These are phyloP conservation scores for Apaloderma vittatum DNA, from an alignment of 2,113 vertebrate genomes.

Conservation along the genomic window DNA sequence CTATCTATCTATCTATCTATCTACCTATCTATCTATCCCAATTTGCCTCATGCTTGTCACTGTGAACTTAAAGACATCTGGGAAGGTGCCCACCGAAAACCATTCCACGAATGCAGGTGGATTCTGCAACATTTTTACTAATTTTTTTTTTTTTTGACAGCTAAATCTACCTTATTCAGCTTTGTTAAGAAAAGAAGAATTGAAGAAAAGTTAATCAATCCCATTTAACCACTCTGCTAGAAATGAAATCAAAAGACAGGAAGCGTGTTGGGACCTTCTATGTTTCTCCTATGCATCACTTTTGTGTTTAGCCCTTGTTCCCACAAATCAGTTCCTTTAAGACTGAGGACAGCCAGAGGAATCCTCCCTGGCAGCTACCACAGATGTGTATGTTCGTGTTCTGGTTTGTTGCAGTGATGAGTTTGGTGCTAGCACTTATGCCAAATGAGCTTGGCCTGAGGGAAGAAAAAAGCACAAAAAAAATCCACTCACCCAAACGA, in stretches of 20 bases:
- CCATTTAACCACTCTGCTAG: neutral
- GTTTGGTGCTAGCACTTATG: neutral
- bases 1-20: too few relatives aligned
- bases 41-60: neutral
- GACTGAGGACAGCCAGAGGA: neutral
- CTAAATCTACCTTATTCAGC: neutral
- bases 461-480: neutral
- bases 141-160: neutral
- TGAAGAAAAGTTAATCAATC: neutral
- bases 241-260: neutral
- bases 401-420: neutral
- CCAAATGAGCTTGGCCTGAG: neutral
- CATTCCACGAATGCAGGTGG: neutral
- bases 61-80: neutral
- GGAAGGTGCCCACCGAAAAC: neutral
- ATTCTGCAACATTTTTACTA: neutral
- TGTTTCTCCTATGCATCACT: neutral
- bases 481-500: neutral
- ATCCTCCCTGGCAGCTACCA: neutral
- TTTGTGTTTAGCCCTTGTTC: neutral
- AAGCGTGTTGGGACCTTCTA: neutral
- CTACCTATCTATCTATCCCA: too few relatives aligned
- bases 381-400: rapidly evolving
- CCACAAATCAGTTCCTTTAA: neutral
- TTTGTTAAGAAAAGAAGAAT: neutral